Conservation (phyloP, 2,113 vertebrate genomes). For the Vidua chalybeata region DNA sequence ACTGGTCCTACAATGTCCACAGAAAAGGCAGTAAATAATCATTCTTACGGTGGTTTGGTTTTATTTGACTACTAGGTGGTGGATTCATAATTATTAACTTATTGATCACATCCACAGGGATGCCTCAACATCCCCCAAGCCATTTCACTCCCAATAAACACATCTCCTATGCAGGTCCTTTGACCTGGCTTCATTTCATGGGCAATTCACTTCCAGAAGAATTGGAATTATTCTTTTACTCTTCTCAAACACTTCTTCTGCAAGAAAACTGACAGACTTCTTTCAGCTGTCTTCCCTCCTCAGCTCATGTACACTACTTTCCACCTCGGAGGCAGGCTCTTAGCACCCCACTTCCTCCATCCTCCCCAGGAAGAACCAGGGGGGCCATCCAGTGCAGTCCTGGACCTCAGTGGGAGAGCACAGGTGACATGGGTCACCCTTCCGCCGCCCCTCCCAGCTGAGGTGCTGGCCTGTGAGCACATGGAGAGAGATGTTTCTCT, state of each 20-base stretch:
- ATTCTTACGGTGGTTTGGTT: neutral
- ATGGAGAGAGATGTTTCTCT: neutral
- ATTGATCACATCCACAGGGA: neutral
- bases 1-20: neutral
- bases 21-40: neutral
- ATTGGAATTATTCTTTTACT: neutral
- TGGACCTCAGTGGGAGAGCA: neutral
- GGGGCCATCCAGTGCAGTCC: neutral
- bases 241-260: neutral
- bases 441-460: neutral
- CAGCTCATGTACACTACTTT: neutral
- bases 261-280: neutral
- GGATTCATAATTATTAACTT: neutral
- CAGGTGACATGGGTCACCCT: neutral
- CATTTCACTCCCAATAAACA: neutral
- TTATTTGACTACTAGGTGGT: neutral
- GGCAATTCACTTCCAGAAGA: neutral
- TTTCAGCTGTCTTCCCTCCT: neutral
- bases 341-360: neutral
- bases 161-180: neutral
- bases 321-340: neutral
- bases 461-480: neutral
- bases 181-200: neutral
- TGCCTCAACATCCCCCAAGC: neutral
- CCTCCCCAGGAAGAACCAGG: neutral